A percentile compares a stretch with the other conserved stretches of the same genome.
Conservation (phyloP, 2,113 vertebrate species). For the mouse (Mus musculus) region DNA sequence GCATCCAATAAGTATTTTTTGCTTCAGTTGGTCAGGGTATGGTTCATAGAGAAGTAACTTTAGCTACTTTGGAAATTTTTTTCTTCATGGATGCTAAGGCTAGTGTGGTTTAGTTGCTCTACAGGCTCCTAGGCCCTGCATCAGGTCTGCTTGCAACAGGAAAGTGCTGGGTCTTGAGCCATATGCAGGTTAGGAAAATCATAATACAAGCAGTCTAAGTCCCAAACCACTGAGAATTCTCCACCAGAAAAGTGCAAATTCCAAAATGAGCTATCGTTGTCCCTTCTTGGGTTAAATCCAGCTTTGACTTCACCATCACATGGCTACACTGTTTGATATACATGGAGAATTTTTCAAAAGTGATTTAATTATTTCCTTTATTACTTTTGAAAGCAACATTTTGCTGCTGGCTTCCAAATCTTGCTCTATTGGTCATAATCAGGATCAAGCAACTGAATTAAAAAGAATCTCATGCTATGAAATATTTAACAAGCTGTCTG, state of each 20-base stretch:
- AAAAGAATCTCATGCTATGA: conserved; percentile 23
- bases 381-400: conserved; percentile 14
- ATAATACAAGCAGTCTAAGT: conserved; percentile 35
- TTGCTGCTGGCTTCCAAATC: background rate
- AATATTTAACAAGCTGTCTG: conserved; percentile 26
- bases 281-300: conserved; percentile 45
- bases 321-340: background rate
- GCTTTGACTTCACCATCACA: background rate
- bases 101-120: background rate
- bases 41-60: conserved; percentile 6
- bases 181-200: conserved; percentile 24
- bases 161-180: background rate
- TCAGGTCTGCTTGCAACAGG: background rate
- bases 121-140: background rate
- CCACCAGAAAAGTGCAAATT: conserved; percentile 5
- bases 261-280: background rate
- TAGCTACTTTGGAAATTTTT: background rate
- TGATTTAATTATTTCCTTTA: conserved; percentile 8
- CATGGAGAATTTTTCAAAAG: background rate
- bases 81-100: background rate
- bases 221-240: background rate
- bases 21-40: background rate
- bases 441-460: conserved; percentile 44
- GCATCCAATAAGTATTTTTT: background rate
- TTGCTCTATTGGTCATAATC: background rate